Percentiles rank a stretch among this genome's conserved stretches.
Evolutionary conservation across 1,140 invertebrate species (phyloP).

Genomic region (Colletes latitarsis): DNA sequence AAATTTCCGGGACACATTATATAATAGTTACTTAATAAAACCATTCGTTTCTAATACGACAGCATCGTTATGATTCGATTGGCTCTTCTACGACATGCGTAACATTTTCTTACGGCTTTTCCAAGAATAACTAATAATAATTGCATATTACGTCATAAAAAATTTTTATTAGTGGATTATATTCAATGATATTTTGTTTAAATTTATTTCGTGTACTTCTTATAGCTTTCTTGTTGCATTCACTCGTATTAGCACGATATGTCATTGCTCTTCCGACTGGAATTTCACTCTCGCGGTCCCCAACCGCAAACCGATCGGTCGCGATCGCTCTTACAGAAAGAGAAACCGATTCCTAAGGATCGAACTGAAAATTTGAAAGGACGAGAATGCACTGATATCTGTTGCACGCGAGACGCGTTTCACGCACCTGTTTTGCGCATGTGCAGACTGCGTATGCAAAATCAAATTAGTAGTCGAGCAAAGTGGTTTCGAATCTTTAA

Average conservation of each 20-base stretch:
- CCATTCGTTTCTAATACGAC: too few species aligned
- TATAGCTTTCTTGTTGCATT: background rate
- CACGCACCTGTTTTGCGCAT: slow-evolving; percentile 36
- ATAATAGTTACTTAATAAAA: too few species aligned
- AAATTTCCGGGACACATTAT: too few species aligned
- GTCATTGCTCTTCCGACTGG: background rate
- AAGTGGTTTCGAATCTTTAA: background rate
- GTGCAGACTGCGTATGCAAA: background rate
- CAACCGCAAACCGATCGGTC: background rate
- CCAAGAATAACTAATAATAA: background rate
- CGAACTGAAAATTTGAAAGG: slow-evolving; percentile 54
- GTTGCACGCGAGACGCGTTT: slow-evolving; percentile 43
- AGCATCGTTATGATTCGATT: background rate
- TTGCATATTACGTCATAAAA: background rate
- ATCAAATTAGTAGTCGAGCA: background rate
- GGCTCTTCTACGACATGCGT: background rate
- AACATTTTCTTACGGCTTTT: background rate
- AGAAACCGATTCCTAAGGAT: slow-evolving; percentile 9
- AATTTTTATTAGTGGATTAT: background rate
- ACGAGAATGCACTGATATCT: slow-evolving; percentile 49
- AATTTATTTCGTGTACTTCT: too few species aligned
- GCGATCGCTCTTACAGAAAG: background rate
- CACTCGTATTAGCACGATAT: background rate
- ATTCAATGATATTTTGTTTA: too few species aligned
- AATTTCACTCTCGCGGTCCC: background rate